These are phyloP conservation scores for Myiagra hebetior DNA, from an alignment of 2,113 vertebrate species.

Conservation along the genomic window DNA sequence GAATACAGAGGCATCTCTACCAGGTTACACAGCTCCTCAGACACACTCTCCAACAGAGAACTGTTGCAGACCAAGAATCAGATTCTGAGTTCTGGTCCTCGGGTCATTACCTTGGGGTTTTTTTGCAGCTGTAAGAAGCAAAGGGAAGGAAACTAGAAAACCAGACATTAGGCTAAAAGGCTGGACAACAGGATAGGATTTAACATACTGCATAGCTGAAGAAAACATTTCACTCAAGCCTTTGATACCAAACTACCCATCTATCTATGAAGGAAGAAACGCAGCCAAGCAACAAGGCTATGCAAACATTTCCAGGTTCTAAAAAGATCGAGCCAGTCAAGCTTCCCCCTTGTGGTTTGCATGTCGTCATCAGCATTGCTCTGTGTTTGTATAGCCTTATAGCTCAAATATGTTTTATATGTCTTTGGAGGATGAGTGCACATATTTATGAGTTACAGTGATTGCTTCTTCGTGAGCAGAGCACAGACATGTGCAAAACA, in stretches of 20 bases:
- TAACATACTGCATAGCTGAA: neutral
- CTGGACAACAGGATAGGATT: neutral
- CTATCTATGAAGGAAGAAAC: neutral
- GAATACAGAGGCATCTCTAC: neutral
- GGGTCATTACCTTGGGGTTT: rapidly evolving
- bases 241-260: neutral
- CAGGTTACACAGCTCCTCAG: neutral
- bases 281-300: neutral
- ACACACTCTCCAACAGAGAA: neutral
- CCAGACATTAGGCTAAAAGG: neutral
- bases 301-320: conserved; percentile 54
- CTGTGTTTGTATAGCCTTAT: conserved; percentile 53
- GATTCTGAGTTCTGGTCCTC: neutral
- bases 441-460: conserved; percentile 55
- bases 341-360: conserved; percentile 38
- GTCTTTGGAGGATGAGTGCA: conserved; percentile 45
- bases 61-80: neutral
- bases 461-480: conserved; percentile 34
- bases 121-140: neutral
- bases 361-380: conserved; percentile 45
- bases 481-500: conserved; percentile 41
- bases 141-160: neutral
- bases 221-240: neutral
- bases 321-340: conserved; percentile 21
- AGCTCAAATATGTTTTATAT: conserved; percentile 63